Base-by-base conservation (phyloP, 2,113 vertebrate species). In the Scomber colias region DNA sequence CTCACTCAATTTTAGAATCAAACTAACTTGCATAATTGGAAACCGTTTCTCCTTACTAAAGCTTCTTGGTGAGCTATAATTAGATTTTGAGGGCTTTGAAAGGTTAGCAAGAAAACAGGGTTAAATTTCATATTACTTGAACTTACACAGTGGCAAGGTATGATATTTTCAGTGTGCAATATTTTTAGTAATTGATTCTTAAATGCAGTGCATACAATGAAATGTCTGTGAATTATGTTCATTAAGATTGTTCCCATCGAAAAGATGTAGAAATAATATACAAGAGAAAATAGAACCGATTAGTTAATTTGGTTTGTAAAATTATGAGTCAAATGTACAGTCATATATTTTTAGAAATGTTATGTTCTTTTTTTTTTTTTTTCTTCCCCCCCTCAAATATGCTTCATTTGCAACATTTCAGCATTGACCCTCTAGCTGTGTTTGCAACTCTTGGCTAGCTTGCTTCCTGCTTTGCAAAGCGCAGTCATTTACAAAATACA, bases 401-500 rank as follows among this genome's bases (percentile, higher is more conserved):
- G 76, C 76, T 62, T 68, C 27, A 55, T 69, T 53, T 75, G 81
- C 60, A 77, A 11, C 51, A 67, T 65, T 27, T 3, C 24, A 27
- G 44, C 49, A 67, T 48, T 6, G 15, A 44, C 53, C 19, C 40
- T 72, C 30, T 64, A n/a, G 80, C 77, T 85, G 75, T 79, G 75
- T 63, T 82, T 75, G 77, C 78, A 84, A 75, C 71, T 74, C 46
- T 77, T 35, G 54, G 48, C 59, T 81, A 63, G 72, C 51, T 61
- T 60, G 64, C 68, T 72, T 44, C 45, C 16, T 64, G 50, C 53
- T 73, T 85, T 85, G 24, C 73, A 61, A 76, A 74, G 53, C 5
- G 55, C 71, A 75, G 27, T 73, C 15, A 72, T 74, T 81, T 16
- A 67, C 14, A 85, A 88, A 87, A 69, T 30, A 70, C 57, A 66